Base-by-base conservation (phyloP, 2,113 vertebrate genomes). In the Pseudolaguvia tuberculata region DNA sequence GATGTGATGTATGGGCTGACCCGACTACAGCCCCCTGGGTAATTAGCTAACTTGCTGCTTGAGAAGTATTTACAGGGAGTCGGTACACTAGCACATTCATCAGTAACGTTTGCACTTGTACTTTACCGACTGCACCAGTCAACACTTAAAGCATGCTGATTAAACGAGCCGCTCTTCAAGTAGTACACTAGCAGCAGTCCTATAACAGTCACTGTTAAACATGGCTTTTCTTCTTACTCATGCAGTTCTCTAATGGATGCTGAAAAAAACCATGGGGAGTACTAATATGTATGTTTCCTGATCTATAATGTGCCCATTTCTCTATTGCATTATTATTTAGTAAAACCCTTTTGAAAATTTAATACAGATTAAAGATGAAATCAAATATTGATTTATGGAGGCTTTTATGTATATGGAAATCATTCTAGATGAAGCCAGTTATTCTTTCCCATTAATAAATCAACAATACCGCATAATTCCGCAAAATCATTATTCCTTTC, bases 61-160 rank as follows among this genome's bases (percentile, higher is more conserved):
- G 72, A 78, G 72, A 72, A 75, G 78, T 82, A 78, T 82, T 82
- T 82, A 82, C 75, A 80, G 81, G 65, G 65, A 82, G 76, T 50
- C 23, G 51, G 69, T 52, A 31, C 68, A 27, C 68, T 70, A 69
- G 67, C 56, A 42, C 78, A 82, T 82, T 73, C 79, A 80, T 82
- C 81, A 78, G 69, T 8, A 55, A 70, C 75, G 75, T 75, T 75
- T 80, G 74, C 72, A 50, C 63, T 66, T 31, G 21, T 63, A 63
- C 62, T 52, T 69, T n/a, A 27, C 31, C 18, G 58, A 70, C 52
- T 82, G 47, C 79, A 48, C 62, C 71, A 72, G 58, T 74, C 83
- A 69, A 31, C 47, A 83, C 81, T 82, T 73, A 80, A 35, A 51
- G 56, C 29, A 61, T 39, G n/a, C 21, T 12, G 65, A 27, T 53